These are phyloP conservation scores for Psittacula cyanocephala DNA, from an alignment of 2,113 vertebrate genomes.

Conservation along the genomic window DNA sequence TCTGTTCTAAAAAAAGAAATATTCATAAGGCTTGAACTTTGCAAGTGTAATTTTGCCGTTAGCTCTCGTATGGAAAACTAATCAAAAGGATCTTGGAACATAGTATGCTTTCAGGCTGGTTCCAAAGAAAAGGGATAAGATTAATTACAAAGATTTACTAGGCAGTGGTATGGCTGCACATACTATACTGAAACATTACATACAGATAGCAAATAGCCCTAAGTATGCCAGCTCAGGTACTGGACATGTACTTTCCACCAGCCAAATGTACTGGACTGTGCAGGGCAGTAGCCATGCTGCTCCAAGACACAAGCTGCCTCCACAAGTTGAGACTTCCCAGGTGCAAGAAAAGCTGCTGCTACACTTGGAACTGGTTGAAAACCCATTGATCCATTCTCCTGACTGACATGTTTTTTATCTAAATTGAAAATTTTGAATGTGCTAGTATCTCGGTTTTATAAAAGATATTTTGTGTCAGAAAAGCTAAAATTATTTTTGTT, in stretches of 20 bases:
- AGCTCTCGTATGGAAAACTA: neutral
- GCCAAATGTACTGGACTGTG: neutral
- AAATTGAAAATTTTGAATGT: neutral
- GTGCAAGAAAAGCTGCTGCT: neutral
- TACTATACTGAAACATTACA: neutral
- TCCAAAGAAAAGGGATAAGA: neutral
- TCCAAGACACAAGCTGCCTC: neutral
- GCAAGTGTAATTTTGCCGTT: neutral
- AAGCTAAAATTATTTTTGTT: neutral
- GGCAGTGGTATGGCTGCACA: neutral
- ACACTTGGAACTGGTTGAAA: neutral
- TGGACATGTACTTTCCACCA: neutral
- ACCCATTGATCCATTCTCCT: neutral
- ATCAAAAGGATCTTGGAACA: neutral
- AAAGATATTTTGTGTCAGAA: neutral
- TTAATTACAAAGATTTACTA: neutral
- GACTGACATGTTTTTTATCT: neutral
- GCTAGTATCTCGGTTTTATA: fast-evolving
- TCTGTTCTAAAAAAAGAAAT: neutral
- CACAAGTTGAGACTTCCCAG: neutral
- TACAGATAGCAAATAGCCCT: neutral
- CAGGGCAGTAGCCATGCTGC: neutral
- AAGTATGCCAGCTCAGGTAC: neutral
- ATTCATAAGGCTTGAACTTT: neutral
- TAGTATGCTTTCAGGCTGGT: neutral